Conservation (phyloP, 2,113 vertebrate species). For the Centropus bengalensis region DNA sequence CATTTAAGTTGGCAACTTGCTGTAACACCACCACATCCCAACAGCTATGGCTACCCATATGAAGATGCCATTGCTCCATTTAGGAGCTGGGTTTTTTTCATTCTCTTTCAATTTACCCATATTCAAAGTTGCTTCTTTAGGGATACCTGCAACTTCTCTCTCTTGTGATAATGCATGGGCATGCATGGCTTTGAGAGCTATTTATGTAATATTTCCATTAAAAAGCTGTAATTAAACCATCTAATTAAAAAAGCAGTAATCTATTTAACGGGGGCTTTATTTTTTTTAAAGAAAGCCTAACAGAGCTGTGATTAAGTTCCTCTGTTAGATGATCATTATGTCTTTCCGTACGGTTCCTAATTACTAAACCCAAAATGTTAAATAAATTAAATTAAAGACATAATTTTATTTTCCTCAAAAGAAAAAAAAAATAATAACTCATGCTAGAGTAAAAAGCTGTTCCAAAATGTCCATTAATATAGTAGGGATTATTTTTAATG, state of each 20-base stretch:
- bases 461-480: constrained; percentile 60
- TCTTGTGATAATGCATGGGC: constrained; percentile 39
- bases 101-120: constrained; percentile 7
- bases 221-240: constrained; percentile 78
- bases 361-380: constrained; percentile 75
- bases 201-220: constrained; percentile 79
- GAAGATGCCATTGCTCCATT: background rate
- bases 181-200: constrained; percentile 55
- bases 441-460: constrained; percentile 11
- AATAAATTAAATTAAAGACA: constrained; percentile 79
- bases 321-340: constrained; percentile 75
- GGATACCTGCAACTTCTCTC: constrained; percentile 48
- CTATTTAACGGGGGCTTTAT: constrained; percentile 59
- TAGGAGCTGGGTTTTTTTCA: constrained; percentile 3
- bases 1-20: background rate
- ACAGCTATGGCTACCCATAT: accelerated
- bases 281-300: constrained; percentile 25
- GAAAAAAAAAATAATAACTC: background rate
- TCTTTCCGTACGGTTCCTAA: constrained; percentile 73
- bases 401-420: constrained; percentile 70
- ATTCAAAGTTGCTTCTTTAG: constrained; percentile 51
- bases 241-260: constrained; percentile 77
- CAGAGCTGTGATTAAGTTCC: constrained; percentile 68
- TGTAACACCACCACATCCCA: background rate
- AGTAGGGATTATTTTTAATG: background rate